These are phyloP conservation scores for Crenuchus spilurus DNA, from an alignment of 2,797 vertebrate genomes.

Conservation along the genomic window DNA sequence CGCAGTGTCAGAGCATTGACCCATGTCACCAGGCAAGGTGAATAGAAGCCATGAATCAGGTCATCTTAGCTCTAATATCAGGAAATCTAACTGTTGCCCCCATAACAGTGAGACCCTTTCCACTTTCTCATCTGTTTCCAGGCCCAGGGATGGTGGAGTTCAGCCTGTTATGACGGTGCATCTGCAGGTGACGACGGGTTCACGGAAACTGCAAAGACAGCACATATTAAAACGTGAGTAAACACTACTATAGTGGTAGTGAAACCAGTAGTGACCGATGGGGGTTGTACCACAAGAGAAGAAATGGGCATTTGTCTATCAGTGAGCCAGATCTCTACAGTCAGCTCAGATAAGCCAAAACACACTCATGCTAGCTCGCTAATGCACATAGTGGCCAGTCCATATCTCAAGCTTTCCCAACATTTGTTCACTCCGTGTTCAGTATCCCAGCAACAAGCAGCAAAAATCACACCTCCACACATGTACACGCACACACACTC, in stretches of 20 bases:
- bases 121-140: conserved; percentile 33
- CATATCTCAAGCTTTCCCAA: conserved; percentile 43
- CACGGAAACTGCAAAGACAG: not conserved
- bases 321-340: conserved; percentile 21
- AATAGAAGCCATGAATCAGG: not conserved
- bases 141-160: not conserved
- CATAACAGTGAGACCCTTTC: conserved; percentile 16
- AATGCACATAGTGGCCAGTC: conserved; percentile 37
- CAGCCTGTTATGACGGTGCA: not conserved
- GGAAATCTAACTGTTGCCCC: not conserved
- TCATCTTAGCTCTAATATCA: not conserved
- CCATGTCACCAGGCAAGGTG: not conserved
- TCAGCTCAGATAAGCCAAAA: conserved; percentile 20
- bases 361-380: conserved; percentile 11
- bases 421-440: conserved; percentile 37
- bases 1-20: no score
- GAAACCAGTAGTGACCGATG: not conserved
- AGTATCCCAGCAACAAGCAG: conserved; percentile 55
- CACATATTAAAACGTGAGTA: not conserved
- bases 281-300: conserved; percentile 24
- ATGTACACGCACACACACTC: not conserved
- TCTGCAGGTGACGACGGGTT: not conserved
- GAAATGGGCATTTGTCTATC: conserved; percentile 20
- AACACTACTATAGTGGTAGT: not conserved
- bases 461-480: conserved; percentile 33